Evolutionary conservation across 1,140 invertebrate species (phyloP).

Genomic region (Temnothorax nylanderi): DNA sequence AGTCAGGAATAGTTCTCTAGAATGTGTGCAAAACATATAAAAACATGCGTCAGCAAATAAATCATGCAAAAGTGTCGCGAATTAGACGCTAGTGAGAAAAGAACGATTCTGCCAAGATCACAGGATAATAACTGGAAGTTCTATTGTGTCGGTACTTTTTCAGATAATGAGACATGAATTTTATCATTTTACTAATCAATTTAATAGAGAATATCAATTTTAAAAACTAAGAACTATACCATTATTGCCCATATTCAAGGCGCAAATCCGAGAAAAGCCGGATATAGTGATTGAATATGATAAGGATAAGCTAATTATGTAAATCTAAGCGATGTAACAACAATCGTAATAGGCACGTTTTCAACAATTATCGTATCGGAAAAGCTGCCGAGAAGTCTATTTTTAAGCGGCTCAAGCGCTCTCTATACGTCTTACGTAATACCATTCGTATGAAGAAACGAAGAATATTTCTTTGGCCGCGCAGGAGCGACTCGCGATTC

Average conservation of each 20-base stretch:
- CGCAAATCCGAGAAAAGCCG: neutral
- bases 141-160: neutral
- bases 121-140: neutral
- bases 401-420: neutral
- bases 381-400: neutral
- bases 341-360: neutral
- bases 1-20: neutral
- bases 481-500: neutral
- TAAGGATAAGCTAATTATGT: neutral
- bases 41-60: neutral
- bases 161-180: neutral
- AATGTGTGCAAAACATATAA: neutral
- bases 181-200: slow-evolving; percentile 4
- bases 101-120: neutral
- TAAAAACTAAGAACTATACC: neutral
- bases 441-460: neutral
- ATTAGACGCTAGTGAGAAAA: neutral
- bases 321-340: neutral
- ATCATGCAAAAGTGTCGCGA: neutral
- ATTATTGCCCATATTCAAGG: neutral
- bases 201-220: neutral
- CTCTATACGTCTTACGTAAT: neutral
- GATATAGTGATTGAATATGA: neutral
- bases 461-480: neutral
- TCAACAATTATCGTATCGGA: neutral